A percentile compares a stretch with the other conserved stretches of the same genome.
Conservation (phyloP, 2,113 vertebrate species). For the Carassius carassius region DNA sequence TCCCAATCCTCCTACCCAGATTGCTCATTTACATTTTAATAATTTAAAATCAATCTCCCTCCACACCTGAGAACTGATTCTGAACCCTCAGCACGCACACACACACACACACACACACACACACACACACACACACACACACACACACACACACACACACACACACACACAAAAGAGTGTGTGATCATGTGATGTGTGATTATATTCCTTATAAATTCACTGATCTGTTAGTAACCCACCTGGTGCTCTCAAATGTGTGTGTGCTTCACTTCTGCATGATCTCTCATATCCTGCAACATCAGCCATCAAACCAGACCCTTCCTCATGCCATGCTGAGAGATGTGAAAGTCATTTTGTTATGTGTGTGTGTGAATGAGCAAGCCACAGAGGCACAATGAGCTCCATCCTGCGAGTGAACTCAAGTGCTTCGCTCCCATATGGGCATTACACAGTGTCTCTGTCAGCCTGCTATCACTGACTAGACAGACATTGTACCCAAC, state of each 20-base stretch:
- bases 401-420: neutral
- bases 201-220: too few species aligned
- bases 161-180: conserved; percentile 52
- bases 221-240: too few species aligned
- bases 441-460: too few species aligned
- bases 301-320: neutral
- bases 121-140: too few species aligned
- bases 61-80: conserved; percentile 49
- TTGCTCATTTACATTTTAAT: conserved; percentile 74
- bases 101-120: neutral
- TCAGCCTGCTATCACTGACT: neutral
- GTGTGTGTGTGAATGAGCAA: neutral
- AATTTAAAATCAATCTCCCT: conserved; percentile 70
- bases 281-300: neutral
- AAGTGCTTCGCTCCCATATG: conserved; percentile 24
- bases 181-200: too few species aligned
- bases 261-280: conserved; percentile 19
- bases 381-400: conserved; percentile 12
- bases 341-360: neutral
- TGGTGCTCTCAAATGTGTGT: too few species aligned
- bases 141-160: conserved; percentile 42
- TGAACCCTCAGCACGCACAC: conserved; percentile 22
- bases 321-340: neutral
- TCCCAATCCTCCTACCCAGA: conserved; percentile 59
- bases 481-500: neutral